Percentiles rank a stretch among this genome's conserved stretches.
These are phyloP conservation scores for Calidris pygmaea DNA, from an alignment of 2,113 vertebrate genomes.

Conservation along the genomic window DNA sequence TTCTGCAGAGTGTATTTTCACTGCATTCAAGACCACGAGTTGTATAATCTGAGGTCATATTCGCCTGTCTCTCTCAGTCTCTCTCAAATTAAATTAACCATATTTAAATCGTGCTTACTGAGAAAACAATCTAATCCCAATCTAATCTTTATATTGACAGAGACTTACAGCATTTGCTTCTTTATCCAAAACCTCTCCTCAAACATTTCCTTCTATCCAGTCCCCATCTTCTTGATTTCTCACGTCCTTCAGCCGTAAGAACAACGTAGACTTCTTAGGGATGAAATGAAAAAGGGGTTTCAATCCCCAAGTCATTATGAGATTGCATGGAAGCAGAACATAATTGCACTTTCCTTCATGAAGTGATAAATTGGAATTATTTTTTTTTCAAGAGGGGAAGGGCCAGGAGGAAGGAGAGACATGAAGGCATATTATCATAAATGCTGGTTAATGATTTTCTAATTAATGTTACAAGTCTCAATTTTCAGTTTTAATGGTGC, in stretches of 20 bases:
- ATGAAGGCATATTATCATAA: not conserved
- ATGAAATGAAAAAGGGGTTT: not conserved
- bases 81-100: not conserved
- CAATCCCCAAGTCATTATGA: not conserved
- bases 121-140: not conserved
- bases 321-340: not conserved
- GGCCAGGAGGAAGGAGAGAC: not conserved
- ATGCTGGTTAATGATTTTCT: slow-evolving; percentile 4
- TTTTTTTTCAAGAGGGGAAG: not conserved
- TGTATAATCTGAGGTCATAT: not conserved
- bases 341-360: not conserved
- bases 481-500: slow-evolving; percentile 34
- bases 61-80: not conserved
- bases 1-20: not conserved
- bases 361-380: not conserved
- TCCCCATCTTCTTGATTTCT: not conserved
- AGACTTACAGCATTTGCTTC: not conserved
- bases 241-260: not conserved
- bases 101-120: not conserved
- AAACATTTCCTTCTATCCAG: not conserved
- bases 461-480: slow-evolving; percentile 28
- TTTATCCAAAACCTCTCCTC: not conserved
- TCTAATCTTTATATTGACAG: not conserved
- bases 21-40: not conserved
- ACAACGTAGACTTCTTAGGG: not conserved